These are phyloP conservation scores for Pseudomyrmex sp. DNA, from an alignment of 1,140 invertebrate species.

Conservation along the genomic window DNA sequence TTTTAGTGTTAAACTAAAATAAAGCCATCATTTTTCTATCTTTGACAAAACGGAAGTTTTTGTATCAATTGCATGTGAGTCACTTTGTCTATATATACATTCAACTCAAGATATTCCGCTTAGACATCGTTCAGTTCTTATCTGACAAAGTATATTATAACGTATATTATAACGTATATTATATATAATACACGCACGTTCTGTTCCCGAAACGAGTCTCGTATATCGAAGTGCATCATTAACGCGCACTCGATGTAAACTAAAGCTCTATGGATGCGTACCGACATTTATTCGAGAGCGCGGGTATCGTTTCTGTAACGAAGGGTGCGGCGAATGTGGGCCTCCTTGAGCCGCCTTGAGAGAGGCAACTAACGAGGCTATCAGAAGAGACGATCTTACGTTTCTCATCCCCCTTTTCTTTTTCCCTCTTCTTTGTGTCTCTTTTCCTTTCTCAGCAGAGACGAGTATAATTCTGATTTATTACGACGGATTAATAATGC, in stretches of 20 bases:
- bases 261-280: conserved; percentile 3
- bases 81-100: not conserved
- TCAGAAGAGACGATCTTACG: conserved; percentile 20
- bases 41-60: too few species aligned
- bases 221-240: conserved; percentile 3
- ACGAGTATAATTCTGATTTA: conserved; percentile 15
- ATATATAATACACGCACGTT: not conserved
- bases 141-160: not conserved
- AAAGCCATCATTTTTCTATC: too few species aligned
- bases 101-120: not conserved
- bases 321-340: conserved; percentile 19
- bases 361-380: conserved; percentile 38
- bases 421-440: too few species aligned
- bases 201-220: not conserved
- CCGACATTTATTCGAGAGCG: conserved; percentile 21
- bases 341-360: conserved; percentile 46
- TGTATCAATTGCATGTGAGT: not conserved
- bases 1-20: not conserved
- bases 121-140: not conserved
- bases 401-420: not conserved
- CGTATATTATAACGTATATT: not conserved
- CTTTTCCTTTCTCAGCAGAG: too few species aligned
- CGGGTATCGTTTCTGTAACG: conserved; percentile 30
- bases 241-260: conserved; percentile 8
- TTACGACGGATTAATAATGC: conserved; percentile 25